Percentiles rank a stretch among this genome's conserved stretches.
phyloP scores from a whole-genome alignment of 2,888 invertebrate genomes.

The Agrochola lota region DNA sequence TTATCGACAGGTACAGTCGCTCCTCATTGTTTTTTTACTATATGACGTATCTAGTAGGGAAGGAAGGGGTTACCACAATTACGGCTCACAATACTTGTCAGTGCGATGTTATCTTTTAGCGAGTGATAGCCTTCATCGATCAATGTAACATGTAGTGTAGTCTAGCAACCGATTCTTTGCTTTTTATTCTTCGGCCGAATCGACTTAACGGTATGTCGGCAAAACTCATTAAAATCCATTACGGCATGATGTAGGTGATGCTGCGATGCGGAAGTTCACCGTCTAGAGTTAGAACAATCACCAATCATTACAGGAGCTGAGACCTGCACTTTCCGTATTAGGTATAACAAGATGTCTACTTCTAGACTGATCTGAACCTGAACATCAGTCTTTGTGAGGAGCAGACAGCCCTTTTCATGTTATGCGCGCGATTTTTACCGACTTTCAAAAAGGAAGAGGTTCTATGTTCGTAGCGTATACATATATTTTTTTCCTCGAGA shows the following conservation, averaged over 20 bases:
- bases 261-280: neutral
- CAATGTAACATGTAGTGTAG: slow-evolving; percentile 21
- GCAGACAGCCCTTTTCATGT: neutral
- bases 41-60: slow-evolving; percentile 11
- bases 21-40: slow-evolving; percentile 45
- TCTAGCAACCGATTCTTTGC: slow-evolving; percentile 23
- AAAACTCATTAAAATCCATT: slow-evolving; percentile 46
- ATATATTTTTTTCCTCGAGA: too few relatives aligned
- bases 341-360: neutral
- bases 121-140: slow-evolving; percentile 33
- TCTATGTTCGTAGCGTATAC: too few relatives aligned
- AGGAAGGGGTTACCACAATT: slow-evolving; percentile 10
- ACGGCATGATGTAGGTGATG: slow-evolving; percentile 13
- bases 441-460: too few relatives aligned
- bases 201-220: slow-evolving; percentile 48
- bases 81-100: slow-evolving; percentile 17
- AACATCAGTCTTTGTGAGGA: neutral
- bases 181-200: slow-evolving; percentile 29
- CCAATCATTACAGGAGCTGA: neutral
- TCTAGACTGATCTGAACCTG: neutral
- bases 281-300: neutral
- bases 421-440: too few relatives aligned
- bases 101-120: slow-evolving; percentile 31
- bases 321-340: neutral
- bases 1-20: slow-evolving; percentile 51